Evolutionary conservation across 1,140 invertebrate species (phyloP).

Genomic region (Euglossa dilemma): DNA sequence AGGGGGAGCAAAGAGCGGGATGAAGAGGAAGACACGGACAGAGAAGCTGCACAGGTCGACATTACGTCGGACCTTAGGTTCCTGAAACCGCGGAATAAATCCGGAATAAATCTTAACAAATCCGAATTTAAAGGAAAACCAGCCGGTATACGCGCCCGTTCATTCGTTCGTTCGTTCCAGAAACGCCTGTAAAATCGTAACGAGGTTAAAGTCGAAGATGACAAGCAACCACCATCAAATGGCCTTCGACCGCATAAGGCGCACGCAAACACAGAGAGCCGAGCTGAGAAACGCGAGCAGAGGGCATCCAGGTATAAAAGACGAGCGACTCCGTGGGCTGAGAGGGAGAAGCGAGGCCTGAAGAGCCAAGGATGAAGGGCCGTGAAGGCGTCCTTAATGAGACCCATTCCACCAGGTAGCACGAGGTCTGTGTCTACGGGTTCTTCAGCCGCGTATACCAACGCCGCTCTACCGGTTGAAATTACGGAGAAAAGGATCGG

Average conservation of each 20-base stretch:
- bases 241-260: slow-evolving; percentile 61
- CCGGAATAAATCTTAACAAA: slow-evolving; percentile 46
- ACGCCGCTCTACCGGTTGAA: slow-evolving; percentile 56
- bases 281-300: slow-evolving; percentile 60
- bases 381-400: slow-evolving; percentile 75
- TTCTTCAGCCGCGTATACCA: slow-evolving; percentile 48
- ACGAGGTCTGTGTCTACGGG: slow-evolving; percentile 60
- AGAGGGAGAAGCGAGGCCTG: slow-evolving; percentile 46
- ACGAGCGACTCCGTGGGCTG: slow-evolving; percentile 52
- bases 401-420: slow-evolving; percentile 73
- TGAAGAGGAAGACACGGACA: neutral
- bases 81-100: slow-evolving; percentile 4
- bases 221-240: slow-evolving; percentile 64
- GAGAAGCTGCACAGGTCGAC: neutral
- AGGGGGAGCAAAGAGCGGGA: neutral
- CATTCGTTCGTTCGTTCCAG: slow-evolving; percentile 12
- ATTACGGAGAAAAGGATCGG: slow-evolving; percentile 67
- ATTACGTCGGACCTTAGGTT: neutral
- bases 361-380: slow-evolving; percentile 72
- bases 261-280: slow-evolving; percentile 51
- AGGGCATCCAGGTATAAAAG: slow-evolving; percentile 69
- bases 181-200: slow-evolving; percentile 56
- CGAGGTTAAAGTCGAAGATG: slow-evolving; percentile 70
- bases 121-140: slow-evolving; percentile 44
- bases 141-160: neutral